phyloP scores from a whole-genome alignment of 1,140 invertebrate species.

The Drosophila virilis region DNA sequence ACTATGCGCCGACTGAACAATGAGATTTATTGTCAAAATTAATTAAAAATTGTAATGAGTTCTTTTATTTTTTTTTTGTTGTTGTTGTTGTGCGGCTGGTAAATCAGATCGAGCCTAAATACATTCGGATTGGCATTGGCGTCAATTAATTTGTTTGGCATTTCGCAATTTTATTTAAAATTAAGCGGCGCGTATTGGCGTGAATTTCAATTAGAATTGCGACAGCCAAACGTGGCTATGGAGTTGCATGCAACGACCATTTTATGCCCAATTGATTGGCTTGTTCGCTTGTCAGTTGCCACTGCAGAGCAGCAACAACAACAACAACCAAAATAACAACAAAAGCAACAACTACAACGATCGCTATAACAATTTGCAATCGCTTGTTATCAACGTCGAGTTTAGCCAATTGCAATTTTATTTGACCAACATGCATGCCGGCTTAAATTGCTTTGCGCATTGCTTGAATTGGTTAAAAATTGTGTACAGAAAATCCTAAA shows the following conservation, averaged over 20 bases:
- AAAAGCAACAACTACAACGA: not conserved
- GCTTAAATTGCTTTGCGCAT: conserved; percentile 44
- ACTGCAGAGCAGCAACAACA: conserved; percentile 1
- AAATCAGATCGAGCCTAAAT: conserved; percentile 40
- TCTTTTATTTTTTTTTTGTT: conserved; percentile 1
- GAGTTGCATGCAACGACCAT: conserved; percentile 38
- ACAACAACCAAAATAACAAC: conserved; percentile 16
- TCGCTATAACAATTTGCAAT: conserved; percentile 14
- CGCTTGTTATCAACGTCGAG: conserved; percentile 24
- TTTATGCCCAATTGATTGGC: conserved; percentile 76
- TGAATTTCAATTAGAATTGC: conserved; percentile 75
- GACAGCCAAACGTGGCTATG: not conserved
- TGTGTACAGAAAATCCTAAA: conserved; percentile 12
- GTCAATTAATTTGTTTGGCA: conserved; percentile 75
- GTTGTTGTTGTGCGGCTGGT: not conserved
- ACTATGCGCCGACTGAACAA: conserved; percentile 13
- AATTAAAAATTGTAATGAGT: conserved; percentile 81
- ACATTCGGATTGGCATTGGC: conserved; percentile 57
- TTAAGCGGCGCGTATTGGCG: conserved; percentile 51
- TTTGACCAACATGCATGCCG: conserved; percentile 30
- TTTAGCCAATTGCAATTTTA: conserved; percentile 47
- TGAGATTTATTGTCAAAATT: conserved; percentile 77
- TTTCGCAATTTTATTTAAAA: conserved; percentile 73
- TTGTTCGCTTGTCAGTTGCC: conserved; percentile 47
- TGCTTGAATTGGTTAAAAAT: not conserved